Conservation (phyloP, 2,888 invertebrate species). For the Yponomeuta plumbellus region DNA sequence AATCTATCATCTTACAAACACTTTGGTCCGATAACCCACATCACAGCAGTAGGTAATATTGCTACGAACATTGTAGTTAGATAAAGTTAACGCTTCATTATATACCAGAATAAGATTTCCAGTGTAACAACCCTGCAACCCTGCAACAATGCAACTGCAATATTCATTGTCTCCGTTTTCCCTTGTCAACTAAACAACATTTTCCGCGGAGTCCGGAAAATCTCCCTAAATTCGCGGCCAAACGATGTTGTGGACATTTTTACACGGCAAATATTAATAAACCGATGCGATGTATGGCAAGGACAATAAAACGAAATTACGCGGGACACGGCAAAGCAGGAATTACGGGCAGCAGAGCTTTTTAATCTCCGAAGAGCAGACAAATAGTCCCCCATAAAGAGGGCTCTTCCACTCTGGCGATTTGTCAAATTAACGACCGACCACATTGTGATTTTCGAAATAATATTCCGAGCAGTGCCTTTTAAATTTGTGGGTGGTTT, state of each 20-base stretch:
- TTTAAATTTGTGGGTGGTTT: slow-evolving; percentile 14
- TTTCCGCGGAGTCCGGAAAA: neutral
- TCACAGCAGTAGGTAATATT: too few species aligned
- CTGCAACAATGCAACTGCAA: too few species aligned
- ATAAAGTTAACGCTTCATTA: too few species aligned
- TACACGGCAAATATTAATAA: slow-evolving; percentile 25
- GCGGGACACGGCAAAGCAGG: slow-evolving; percentile 22
- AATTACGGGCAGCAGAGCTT: slow-evolving; percentile 23
- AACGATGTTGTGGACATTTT: neutral
- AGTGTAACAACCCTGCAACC: too few species aligned
- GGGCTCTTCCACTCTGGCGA: slow-evolving; percentile 23
- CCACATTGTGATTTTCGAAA: slow-evolving; percentile 25
- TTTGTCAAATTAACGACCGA: slow-evolving; percentile 27
- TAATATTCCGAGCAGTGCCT: slow-evolving; percentile 22
- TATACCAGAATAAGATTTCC: too few species aligned
- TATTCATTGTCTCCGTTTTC: too few species aligned
- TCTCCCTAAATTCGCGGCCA: neutral
- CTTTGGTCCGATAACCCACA: too few species aligned
- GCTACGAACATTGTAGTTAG: too few species aligned
- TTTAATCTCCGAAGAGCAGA: slow-evolving; percentile 28
- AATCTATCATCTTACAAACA: too few species aligned
- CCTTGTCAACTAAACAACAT: too few species aligned
- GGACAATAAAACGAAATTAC: slow-evolving; percentile 27
- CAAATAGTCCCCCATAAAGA: slow-evolving; percentile 28
- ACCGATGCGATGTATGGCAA: slow-evolving; percentile 18